A percentile compares a stretch with the other conserved stretches of the same genome.
These are phyloP conservation scores for Phortica magna DNA, from an alignment of 2,888 invertebrate genomes.

Conservation along the genomic window DNA sequence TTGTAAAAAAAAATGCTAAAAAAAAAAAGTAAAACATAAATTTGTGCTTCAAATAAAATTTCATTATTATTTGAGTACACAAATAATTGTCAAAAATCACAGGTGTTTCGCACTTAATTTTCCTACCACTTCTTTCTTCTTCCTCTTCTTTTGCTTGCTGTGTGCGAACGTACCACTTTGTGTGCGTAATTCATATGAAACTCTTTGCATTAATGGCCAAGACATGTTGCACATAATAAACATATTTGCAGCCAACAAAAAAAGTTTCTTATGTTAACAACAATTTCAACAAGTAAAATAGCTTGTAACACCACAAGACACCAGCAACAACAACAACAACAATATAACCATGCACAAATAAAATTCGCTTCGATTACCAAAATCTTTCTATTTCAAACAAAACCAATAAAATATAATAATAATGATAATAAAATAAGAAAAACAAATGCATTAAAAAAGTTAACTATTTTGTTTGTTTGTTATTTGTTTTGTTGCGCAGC, in stretches of 20 bases:
- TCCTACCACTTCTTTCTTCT: not conserved
- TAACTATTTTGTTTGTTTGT: too few species aligned
- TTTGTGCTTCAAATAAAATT: too few species aligned
- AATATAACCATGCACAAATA: not conserved
- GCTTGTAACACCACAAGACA: slow-evolving; percentile 9
- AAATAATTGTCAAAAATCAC: not conserved
- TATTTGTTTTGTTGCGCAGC: too few species aligned
- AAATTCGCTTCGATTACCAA: not conserved
- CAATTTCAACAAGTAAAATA: not conserved
- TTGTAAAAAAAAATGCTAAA: too few species aligned
- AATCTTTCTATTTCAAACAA: not conserved
- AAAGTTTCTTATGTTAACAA: not conserved
- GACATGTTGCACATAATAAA: slow-evolving; percentile 16
- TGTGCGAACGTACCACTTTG: not conserved
- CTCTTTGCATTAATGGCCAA: slow-evolving; percentile 10
- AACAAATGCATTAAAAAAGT: too few species aligned
- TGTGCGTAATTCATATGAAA: not conserved
- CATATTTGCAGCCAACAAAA: not conserved
- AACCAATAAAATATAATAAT: too few species aligned
- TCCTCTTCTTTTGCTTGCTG: not conserved
- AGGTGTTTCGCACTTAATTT: slow-evolving; percentile 24
- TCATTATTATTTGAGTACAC: too few species aligned
- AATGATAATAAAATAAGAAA: too few species aligned
- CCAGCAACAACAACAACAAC: not conserved
- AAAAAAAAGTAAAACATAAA: too few species aligned